Conservation (phyloP, 1,140 invertebrate species). For the Muscidifurax raptorellus region DNA sequence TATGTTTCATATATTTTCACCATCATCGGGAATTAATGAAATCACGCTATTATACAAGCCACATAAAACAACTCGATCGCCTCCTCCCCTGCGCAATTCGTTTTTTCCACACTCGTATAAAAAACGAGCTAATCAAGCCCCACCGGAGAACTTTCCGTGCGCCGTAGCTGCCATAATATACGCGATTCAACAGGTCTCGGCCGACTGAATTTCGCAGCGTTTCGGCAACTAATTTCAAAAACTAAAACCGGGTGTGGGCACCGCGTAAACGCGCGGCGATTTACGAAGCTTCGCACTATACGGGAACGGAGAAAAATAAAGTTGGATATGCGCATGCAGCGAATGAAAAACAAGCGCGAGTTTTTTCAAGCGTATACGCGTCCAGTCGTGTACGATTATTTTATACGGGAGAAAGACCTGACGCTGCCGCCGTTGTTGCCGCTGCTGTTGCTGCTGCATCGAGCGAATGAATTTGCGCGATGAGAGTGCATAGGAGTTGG, state of each 20-base stretch:
- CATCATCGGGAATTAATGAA: too few relatives aligned
- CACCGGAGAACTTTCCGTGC: too few relatives aligned
- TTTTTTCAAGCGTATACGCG: background rate
- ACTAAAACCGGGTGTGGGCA: background rate
- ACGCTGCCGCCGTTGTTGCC: too few relatives aligned
- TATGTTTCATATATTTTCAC: too few relatives aligned
- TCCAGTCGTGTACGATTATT: background rate
- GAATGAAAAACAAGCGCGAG: background rate
- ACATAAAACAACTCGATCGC: too few relatives aligned
- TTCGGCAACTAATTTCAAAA: background rate
- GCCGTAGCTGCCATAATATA: too few relatives aligned
- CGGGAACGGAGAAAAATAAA: background rate
- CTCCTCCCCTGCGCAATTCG: too few relatives aligned
- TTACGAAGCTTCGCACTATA: background rate
- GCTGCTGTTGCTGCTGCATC: background rate
- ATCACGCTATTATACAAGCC: too few relatives aligned
- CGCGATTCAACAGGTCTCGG: background rate
- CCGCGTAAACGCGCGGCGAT: background rate
- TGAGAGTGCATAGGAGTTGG: background rate
- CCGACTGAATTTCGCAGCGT: background rate
- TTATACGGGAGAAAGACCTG: background rate
- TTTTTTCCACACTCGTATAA: too few relatives aligned
- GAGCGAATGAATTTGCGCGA: background rate
- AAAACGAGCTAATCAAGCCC: too few relatives aligned
- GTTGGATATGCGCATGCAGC: background rate